Conservation (phyloP, 2,113 vertebrate species). For the Herpetotheres cachinnans region DNA sequence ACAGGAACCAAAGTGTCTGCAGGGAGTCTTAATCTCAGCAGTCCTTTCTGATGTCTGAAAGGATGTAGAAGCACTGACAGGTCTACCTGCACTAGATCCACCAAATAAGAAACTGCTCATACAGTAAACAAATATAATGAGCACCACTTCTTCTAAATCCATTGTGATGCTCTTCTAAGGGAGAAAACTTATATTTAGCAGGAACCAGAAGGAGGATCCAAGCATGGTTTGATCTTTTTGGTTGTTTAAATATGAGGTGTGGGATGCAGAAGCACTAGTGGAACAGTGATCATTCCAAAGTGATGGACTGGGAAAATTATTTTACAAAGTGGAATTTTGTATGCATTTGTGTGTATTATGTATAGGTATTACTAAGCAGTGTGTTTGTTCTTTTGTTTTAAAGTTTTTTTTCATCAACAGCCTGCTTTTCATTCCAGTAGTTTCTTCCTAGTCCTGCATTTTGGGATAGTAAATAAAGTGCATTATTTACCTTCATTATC, state of each 20-base stretch:
- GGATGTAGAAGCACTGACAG: not conserved
- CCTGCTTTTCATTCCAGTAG: not conserved
- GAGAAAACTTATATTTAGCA: not conserved
- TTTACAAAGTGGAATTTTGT: not conserved
- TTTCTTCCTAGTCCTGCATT: not conserved
- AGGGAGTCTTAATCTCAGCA: not conserved
- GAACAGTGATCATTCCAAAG: not conserved
- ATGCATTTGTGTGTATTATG: not conserved
- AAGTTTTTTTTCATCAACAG: not conserved
- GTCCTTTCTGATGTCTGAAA: not conserved
- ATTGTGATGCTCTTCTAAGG: not conserved
- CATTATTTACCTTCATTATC: not conserved
- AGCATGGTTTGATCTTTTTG: not conserved
- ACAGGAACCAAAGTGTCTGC: not conserved
- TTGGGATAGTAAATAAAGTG: not conserved
- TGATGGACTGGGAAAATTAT: not conserved
- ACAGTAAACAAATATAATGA: not conserved
- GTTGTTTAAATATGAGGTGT: not conserved
- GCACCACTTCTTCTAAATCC: not conserved
- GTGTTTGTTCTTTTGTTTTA: not conserved
- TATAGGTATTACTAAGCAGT: not conserved
- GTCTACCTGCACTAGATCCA: not conserved
- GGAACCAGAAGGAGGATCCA: not conserved
- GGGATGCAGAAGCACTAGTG: not conserved
- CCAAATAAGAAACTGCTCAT: not conserved